Evolutionary conservation across 37 sponge, comb jelly and placozoan genomes (phyloP), one percentile per base, ranked within the genome.

Genomic region (Hexactinellida sp.): DNA sequence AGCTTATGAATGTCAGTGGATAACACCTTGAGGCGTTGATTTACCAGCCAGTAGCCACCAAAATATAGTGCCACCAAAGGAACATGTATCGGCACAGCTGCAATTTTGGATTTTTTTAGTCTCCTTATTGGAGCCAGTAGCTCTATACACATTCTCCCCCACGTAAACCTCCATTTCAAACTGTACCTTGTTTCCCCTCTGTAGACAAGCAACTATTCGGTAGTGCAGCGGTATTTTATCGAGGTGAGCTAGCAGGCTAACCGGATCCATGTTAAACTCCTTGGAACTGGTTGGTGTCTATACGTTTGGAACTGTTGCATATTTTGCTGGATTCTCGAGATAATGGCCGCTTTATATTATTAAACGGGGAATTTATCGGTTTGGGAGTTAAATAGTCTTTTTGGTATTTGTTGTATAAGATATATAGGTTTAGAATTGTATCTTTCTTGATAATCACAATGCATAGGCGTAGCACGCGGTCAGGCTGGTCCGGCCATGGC

Each of bases 61-160:
- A n/a, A n/a, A n/a, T n/a, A n/a, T n/a, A n/a, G n/a, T n/a, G n/a
- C n/a, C n/a, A n/a, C n/a, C n/a, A n/a, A n/a, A n/a, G n/a, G n/a
- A n/a, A n/a, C n/a, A n/a, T n/a, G n/a, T n/a, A n/a, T n/a, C n/a
- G n/a, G n/a, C n/a, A n/a, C n/a, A n/a, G n/a, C n/a, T n/a, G n/a
- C n/a, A n/a, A n/a, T n/a, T n/a, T n/a, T n/a, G n/a, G n/a, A n/a
- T n/a, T 82, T 91, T 86, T 54, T 89, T 93, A 21, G 94, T 93
- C 25, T 92, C 93, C 39, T 96, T 96, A 83, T 76, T 93, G 35
- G 91, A 87, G 19, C 76, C 76, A 63, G 32, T 63, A 63, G 76
- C 76, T 23, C 19, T 63, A 23, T 63, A 63, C 76, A 32, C 34
- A 7, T 63, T 63, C 3, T 63, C 30, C 34, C 76, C 76, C 34